Conservation (phyloP, 2,888 invertebrate genomes). For the Meta bourneti region DNA sequence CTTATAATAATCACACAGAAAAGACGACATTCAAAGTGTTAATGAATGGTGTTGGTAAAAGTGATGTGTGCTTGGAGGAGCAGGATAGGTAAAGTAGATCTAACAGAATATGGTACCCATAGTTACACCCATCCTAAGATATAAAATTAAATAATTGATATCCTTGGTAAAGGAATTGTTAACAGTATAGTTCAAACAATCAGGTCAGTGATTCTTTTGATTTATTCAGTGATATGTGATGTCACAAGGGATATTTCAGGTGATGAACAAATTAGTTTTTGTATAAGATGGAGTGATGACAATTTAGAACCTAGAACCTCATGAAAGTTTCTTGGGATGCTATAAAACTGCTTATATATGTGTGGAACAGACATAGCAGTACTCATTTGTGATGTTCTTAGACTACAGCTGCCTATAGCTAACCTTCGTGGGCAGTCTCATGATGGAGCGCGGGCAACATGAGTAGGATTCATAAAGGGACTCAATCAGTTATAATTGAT, state of each 20-base stretch:
- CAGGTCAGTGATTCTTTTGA: neutral
- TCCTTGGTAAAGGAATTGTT: neutral
- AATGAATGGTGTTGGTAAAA: no score
- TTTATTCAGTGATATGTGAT: neutral
- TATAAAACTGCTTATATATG: neutral
- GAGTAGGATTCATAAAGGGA: neutral
- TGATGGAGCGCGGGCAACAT: conserved; percentile 5
- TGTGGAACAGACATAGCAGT: neutral
- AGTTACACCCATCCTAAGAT: neutral
- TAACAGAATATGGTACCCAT: no score
- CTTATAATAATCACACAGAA: no score
- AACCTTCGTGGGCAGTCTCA: neutral
- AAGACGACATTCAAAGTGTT: no score
- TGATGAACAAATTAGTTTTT: no score
- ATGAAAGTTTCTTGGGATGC: neutral
- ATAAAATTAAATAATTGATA: neutral
- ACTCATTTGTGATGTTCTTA: neutral
- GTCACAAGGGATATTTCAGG: no score
- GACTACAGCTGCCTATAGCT: neutral
- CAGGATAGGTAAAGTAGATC: no score
- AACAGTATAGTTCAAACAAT: neutral
- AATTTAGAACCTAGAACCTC: neutral
- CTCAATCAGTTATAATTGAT: neutral
- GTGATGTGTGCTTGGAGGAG: no score
- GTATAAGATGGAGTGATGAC: neutral